These are phyloP conservation scores for Neosalanx taihuensis DNA, from an alignment of 2,797 vertebrate species.

Conservation along the genomic window DNA sequence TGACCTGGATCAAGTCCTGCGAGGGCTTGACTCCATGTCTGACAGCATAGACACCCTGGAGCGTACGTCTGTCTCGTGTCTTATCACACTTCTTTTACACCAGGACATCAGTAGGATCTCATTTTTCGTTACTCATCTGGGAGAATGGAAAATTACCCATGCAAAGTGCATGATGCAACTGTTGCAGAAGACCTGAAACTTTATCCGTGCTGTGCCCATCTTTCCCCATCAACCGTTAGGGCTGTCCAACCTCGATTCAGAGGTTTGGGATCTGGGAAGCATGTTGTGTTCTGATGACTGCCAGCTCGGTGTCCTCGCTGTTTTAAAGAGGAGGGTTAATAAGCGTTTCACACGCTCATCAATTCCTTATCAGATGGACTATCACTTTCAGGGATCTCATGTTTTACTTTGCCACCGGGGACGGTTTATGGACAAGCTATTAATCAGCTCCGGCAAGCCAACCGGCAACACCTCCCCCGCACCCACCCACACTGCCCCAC, in stretches of 20 bases:
- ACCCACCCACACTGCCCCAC: background rate
- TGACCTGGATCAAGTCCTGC: slow-evolving; percentile 60
- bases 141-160: slow-evolving; percentile 29
- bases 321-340: slow-evolving; percentile 49
- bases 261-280: background rate
- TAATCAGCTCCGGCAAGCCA: slow-evolving; percentile 12
- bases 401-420: slow-evolving; percentile 38
- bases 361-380: slow-evolving; percentile 33
- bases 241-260: slow-evolving; percentile 20
- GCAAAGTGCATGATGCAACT: slow-evolving; percentile 52
- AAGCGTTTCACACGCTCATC: slow-evolving; percentile 46
- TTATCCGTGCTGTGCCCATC: slow-evolving; percentile 33
- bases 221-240: slow-evolving; percentile 37
- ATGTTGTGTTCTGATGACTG: slow-evolving; percentile 44
- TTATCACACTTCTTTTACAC: background rate
- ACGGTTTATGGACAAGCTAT: slow-evolving; percentile 30
- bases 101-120: slow-evolving; percentile 23
- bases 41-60: slow-evolving; percentile 58
- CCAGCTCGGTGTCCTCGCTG: slow-evolving; percentile 36
- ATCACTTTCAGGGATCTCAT: slow-evolving; percentile 27
- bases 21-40: slow-evolving; percentile 59
- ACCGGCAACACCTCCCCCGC: background rate
- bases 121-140: slow-evolving; percentile 11
- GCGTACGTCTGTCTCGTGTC: slow-evolving; percentile 51
- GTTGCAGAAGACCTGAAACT: slow-evolving; percentile 38